Conservation (phyloP, 2,888 invertebrate species). For the Apamea anceps region DNA sequence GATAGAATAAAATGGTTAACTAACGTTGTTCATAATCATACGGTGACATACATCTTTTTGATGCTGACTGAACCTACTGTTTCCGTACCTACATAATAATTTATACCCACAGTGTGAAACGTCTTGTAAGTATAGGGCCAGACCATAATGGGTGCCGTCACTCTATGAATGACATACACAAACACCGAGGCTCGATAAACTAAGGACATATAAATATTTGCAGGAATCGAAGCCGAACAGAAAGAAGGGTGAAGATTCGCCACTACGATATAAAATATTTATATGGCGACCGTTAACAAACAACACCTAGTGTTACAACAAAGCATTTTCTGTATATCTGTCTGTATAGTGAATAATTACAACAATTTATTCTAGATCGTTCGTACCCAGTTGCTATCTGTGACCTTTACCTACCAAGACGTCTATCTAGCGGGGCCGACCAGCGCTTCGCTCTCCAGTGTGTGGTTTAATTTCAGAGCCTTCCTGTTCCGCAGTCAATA, state of each 20-base stretch:
- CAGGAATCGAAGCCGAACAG: conserved; percentile 7
- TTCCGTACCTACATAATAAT: background rate
- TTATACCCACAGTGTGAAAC: background rate
- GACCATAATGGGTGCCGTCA: conserved; percentile 30
- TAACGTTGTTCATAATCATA: background rate
- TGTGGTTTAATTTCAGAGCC: background rate
- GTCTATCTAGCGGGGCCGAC: no score
- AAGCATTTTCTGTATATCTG: background rate
- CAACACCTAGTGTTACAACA: background rate
- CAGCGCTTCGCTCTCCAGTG: background rate
- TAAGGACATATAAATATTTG: conserved; percentile 42
- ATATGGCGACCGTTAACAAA: background rate
- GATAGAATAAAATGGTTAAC: background rate
- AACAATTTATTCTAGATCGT: background rate
- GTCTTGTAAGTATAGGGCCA: conserved; percentile 9
- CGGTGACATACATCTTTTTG: background rate
- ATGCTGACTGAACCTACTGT: background rate
- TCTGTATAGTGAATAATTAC: background rate
- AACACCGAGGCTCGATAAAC: conserved; percentile 26
- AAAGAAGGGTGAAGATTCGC: conserved; percentile 23
- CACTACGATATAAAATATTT: background rate
- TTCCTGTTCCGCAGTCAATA: conserved; percentile 8
- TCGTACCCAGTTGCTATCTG: background rate
- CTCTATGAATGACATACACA: conserved; percentile 23
- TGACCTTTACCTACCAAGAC: background rate